Conservation (phyloP, 1,140 invertebrate genomes). For the Phenacoccus solenopsis region DNA sequence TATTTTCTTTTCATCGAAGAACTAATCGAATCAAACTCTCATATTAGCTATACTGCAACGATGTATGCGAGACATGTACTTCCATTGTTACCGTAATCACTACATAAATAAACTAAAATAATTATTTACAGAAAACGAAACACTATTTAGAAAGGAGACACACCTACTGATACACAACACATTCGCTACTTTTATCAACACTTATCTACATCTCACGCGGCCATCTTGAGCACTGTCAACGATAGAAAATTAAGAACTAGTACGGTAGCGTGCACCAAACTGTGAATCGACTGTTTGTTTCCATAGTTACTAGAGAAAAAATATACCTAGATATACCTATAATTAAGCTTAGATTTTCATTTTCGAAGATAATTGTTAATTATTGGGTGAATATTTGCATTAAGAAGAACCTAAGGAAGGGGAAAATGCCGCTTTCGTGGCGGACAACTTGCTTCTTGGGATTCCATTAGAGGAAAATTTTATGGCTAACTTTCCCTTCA, state of each 20-base stretch:
- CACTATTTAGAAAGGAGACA: conserved; percentile 6
- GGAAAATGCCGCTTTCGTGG: neutral
- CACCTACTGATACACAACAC: conserved; percentile 13
- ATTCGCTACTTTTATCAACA: conserved; percentile 15
- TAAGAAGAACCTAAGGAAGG: neutral
- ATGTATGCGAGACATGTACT: neutral
- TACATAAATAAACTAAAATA: neutral
- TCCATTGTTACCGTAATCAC: neutral
- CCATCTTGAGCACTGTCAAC: conserved; percentile 11
- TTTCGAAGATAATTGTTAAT: neutral
- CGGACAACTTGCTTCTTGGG: neutral
- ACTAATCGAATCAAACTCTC: neutral
- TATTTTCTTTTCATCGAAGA: neutral
- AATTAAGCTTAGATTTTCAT: neutral
- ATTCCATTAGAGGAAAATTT: neutral
- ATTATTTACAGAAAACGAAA: neutral
- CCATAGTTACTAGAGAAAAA: conserved; percentile 10
- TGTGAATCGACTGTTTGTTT: conserved; percentile 14
- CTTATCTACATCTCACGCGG: conserved; percentile 14
- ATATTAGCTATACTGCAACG: neutral
- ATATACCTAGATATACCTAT: neutral
- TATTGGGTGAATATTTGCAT: neutral
- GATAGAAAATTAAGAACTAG: neutral
- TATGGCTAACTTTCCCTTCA: too few species aligned
- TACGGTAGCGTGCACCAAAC: conserved; percentile 3